Conservation (phyloP, 2,888 invertebrate genomes). For the Erynnis tages region DNA sequence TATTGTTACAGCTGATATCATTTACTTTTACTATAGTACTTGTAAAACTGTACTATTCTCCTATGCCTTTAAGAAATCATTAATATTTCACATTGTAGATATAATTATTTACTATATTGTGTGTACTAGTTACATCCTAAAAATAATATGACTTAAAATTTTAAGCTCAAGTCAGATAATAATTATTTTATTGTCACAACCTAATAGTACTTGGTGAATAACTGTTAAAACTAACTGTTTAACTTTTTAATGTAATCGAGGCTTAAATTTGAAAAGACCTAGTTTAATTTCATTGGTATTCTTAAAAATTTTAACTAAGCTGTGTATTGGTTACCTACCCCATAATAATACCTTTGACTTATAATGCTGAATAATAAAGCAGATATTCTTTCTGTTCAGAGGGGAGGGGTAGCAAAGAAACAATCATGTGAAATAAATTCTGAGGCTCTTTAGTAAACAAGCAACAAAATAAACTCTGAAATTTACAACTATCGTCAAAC, state of each 20-base stretch:
- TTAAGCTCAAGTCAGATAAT: too few relatives aligned
- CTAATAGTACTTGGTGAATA: too few relatives aligned
- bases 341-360: too few relatives aligned
- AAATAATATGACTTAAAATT: background rate
- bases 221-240: too few relatives aligned
- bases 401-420: constrained; percentile 7
- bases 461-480: constrained; percentile 51
- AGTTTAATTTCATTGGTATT: background rate
- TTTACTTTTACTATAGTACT: too few relatives aligned
- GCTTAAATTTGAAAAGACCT: background rate
- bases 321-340: too few relatives aligned
- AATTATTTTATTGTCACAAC: too few relatives aligned
- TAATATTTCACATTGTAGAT: background rate
- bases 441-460: constrained; percentile 27
- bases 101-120: background rate
- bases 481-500: constrained; percentile 44
- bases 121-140: constrained; percentile 9
- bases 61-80: too few relatives aligned
- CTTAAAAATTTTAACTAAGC: background rate
- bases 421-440: constrained; percentile 22
- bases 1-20: too few relatives aligned
- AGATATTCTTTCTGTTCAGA: background rate
- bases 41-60: too few relatives aligned
- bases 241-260: too few relatives aligned
- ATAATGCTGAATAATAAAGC: too few relatives aligned